Base-by-base conservation (phyloP, 2,797 vertebrate species). In the Characodon lateralis region DNA sequence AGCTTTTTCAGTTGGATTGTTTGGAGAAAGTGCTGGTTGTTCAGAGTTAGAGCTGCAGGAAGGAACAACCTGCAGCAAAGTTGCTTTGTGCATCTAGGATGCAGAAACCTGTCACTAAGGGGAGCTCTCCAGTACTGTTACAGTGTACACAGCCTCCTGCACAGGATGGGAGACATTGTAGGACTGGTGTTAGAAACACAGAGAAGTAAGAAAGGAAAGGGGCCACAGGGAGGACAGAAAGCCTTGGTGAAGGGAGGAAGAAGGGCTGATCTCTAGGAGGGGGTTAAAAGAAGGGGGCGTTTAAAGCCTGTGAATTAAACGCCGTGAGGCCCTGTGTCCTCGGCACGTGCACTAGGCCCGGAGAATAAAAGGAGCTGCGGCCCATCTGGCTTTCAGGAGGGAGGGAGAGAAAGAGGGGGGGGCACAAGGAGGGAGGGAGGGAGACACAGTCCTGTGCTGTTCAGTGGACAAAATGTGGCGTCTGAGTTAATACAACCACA, bases 291-390 rank as follows among this genome's bases (percentile, higher is more conserved):
- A 86, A 89, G 88, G 89, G 87, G 91, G 92, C 66, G 81, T 84
- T 87, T 78, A 80, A 85, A 90, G 88, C 88, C 84, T 72, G 89
- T 93, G 92, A 95, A 95, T 95, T 88, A 94, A 93, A 94, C 83
- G 89, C 93, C 85, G 89, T 87, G 88, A 93, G 93, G 93, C 92
- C 93, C 92, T 69, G 91, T 93, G 93, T 94, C 92, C 91, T 90
- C 91, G 94, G 93, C 95, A 95, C 95, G 95, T 95, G 95, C 91
- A 90, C 85, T 73, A 77, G 92, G 92, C 88, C 92, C 73, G 79
- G 0, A 74, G 71, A 90, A 95, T 88, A 92, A 94, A 93, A 92
- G 89, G 74, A 87, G 78, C 88, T 76, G 74, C n/a, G 79, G 89
- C 90, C 93, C 94, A 94, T 95, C 95, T 95, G 94, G 92, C 91